Percentiles rank a stretch among this genome's conserved stretches.
Evolutionary conservation across 2,797 vertebrate genomes (phyloP).

Genomic region (Acipenser ruthenus): DNA sequence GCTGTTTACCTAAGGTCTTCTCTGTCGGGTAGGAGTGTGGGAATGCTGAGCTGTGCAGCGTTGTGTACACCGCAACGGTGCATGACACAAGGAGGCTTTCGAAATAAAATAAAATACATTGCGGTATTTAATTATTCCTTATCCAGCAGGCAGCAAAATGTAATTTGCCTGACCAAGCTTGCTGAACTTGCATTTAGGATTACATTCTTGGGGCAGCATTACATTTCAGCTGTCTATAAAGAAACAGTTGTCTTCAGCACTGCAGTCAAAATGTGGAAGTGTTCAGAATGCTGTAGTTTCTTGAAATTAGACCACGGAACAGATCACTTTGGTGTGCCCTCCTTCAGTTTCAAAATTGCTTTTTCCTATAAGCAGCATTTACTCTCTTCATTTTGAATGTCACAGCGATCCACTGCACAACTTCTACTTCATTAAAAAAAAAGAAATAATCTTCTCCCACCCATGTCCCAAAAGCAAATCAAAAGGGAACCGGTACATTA

Average conservation of each 20-base stretch:
- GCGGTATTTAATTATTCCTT: neutral
- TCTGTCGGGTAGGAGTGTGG: neutral
- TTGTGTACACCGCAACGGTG: neutral
- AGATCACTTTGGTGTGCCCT: neutral
- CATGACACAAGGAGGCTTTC: neutral
- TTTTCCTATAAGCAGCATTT: too few relatives aligned
- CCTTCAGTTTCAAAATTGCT: conserved; percentile 2
- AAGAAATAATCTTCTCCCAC: conserved; percentile 7
- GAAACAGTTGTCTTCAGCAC: neutral
- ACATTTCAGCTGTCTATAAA: neutral
- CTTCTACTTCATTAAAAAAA: neutral
- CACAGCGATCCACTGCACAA: too few relatives aligned
- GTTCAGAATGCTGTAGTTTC: too few relatives aligned
- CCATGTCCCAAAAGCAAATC: too few relatives aligned
- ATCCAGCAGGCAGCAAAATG: neutral
- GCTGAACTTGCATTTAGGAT: conserved; percentile 13
- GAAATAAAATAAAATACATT: conserved; percentile 1
- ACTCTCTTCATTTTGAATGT: too few relatives aligned
- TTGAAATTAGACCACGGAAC: neutral
- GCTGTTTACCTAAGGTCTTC: neutral
- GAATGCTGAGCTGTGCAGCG: conserved; percentile 1
- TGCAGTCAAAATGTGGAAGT: neutral
- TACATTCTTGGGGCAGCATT: neutral
- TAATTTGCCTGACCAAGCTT: conserved; percentile 17
- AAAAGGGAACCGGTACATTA: too few relatives aligned